Evolutionary conservation across 2,888 invertebrate species (phyloP).

Genomic region (Acanthosepion lycidas): DNA sequence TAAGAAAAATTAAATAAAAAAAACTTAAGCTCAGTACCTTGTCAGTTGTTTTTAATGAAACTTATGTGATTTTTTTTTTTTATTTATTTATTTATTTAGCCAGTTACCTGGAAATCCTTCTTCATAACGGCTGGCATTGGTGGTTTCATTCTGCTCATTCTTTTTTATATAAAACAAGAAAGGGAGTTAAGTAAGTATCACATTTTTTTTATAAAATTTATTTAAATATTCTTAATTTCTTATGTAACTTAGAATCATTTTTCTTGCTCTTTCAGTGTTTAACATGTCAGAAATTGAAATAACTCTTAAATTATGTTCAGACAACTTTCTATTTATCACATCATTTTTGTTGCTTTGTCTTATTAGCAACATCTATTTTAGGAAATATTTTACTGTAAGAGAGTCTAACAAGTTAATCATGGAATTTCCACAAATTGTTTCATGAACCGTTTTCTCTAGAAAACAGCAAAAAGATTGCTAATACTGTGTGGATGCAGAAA

Average conservation of each 20-base stretch:
- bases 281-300: no score
- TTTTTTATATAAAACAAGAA: constrained; percentile 86
- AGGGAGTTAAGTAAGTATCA: constrained; percentile 82
- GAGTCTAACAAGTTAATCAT: no score
- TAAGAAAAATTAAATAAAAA: no score
- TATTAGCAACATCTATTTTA: background rate
- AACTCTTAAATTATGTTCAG: no score
- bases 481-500: no score
- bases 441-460: no score
- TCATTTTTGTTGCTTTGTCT: background rate
- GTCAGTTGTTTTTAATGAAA: no score
- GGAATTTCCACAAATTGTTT: no score
- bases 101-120: constrained; percentile 89
- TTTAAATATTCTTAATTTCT: background rate
- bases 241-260: background rate
- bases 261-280: background rate
- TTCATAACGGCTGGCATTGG: constrained; percentile 81
- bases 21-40: no score
- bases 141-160: constrained; percentile 81
- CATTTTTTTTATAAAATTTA: background rate
- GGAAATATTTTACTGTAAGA: no score
- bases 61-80: constrained; percentile 11
- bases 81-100: constrained; percentile 68
- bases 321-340: background rate
- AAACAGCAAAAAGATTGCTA: no score